A percentile compares a stretch with the other conserved stretches of the same genome.
Conservation (phyloP, 1,140 invertebrate species). For the Nymphalis io region DNA sequence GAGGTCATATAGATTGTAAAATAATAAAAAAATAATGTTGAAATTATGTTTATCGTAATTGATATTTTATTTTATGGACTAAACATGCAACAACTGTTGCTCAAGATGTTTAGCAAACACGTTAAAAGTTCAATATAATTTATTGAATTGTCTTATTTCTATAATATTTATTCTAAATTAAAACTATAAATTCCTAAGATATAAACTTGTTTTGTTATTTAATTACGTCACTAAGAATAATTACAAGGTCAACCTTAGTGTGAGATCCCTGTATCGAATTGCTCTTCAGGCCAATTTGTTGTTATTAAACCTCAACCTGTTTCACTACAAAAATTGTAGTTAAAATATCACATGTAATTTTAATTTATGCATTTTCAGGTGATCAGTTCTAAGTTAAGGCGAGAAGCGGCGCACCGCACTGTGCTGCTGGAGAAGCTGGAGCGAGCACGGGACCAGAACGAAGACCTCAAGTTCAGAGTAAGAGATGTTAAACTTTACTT, state of each 20-base stretch:
- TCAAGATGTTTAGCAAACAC: too few species aligned
- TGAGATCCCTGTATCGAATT: too few species aligned
- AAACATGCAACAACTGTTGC: too few species aligned
- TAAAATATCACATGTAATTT: too few species aligned
- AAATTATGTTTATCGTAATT: background rate
- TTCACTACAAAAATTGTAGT: too few species aligned
- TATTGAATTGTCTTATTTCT: background rate
- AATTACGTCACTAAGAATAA: too few species aligned
- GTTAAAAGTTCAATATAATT: too few species aligned
- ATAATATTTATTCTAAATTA: background rate
- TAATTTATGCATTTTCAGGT: slow-evolving; percentile 79
- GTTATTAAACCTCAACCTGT: too few species aligned
- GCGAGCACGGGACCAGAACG: slow-evolving; percentile 88
- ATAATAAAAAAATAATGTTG: slow-evolving; percentile 7
- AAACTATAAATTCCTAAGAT: background rate
- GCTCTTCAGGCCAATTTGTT: too few species aligned
- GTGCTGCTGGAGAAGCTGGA: slow-evolving; percentile 86
- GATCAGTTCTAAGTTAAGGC: slow-evolving; percentile 85
- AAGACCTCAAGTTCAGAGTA: slow-evolving; percentile 91
- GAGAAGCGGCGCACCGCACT: slow-evolving; percentile 83
- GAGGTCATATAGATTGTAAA: slow-evolving; percentile 25
- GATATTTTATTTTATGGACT: too few species aligned
- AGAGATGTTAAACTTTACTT: slow-evolving; percentile 29
- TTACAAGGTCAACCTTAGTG: too few species aligned
- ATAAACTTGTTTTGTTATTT: too few species aligned